Evolutionary conservation across 2,797 vertebrate species (phyloP), one percentile per base, ranked within the genome.

Genomic region (Sylvilagus floridanus): DNA sequence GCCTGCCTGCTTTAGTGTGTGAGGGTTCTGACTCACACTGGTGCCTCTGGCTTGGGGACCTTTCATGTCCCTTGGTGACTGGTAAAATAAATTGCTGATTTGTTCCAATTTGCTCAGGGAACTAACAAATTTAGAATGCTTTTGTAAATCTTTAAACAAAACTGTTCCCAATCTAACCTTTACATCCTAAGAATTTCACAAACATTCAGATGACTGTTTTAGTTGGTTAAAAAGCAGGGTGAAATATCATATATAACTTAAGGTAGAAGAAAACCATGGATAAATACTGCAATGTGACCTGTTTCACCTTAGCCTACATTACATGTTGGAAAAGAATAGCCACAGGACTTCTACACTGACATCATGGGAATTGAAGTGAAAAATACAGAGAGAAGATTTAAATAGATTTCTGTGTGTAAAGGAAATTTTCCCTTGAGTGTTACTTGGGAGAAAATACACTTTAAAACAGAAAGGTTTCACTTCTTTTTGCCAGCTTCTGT

Each of bases 221-320:
- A 90, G 60, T 79, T 71, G 63, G 24, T 95, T 95, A 77, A 35
- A 83, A 89, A 69, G 30, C 9, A 28, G 63, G 82, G 12, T 50
- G n/a, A 92, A 95, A 83, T 96, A 63, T 82, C 90, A 77, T 75
- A 88, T 94, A 93, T 91, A 89, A 88, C 66, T 83, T 78, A 75
- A 28, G 52, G 69, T 76, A 92, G 60, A 52, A 86, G 83, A 84
- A 37, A 95, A 83, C 12, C 28, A 35, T 47, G 0, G 91, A 13
- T 88, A 91, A 75, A 77, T 65, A 68, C 11, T 69, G 13, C 79
- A n/a, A 3, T 84, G 47, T 89, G 54, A 77, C 79, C 85, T 85
- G 1, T 42, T 86, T 96, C 72, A 71, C 68, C 68, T 57, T 60
- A 73, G 68, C n/a, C 32, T 71, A 30, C 10, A 16, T 82, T 84